Percentiles rank a stretch among this genome's conserved stretches.
Conservation (phyloP, 2,888 invertebrate species). For the Ormyrus nitidulus region DNA sequence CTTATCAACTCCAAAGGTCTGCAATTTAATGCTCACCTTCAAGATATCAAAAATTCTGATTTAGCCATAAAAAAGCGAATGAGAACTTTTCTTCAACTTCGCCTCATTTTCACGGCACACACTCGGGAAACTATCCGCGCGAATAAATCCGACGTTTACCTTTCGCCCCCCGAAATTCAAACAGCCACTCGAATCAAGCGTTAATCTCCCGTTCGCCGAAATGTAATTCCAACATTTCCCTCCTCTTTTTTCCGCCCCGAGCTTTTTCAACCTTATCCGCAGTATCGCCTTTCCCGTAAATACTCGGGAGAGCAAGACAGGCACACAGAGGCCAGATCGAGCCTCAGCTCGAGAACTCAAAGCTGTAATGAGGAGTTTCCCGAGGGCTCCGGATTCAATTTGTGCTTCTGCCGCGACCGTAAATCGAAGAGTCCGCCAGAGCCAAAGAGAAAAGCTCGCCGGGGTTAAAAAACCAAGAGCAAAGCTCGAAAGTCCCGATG, state of each 20-base stretch:
- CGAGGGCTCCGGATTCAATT: slow-evolving; percentile 33
- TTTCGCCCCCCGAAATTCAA: slow-evolving; percentile 1
- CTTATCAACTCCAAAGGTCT: too few relatives aligned
- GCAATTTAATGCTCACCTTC: too few relatives aligned
- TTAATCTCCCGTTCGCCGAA: slow-evolving; percentile 20
- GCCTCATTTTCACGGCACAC: too few relatives aligned
- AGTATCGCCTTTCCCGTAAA: slow-evolving; percentile 6
- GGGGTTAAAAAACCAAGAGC: background rate
- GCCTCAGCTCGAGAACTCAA: too few relatives aligned
- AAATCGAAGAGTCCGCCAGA: background rate
- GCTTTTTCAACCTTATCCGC: background rate
- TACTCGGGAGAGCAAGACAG: slow-evolving; percentile 22
- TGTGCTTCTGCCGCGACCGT: background rate
- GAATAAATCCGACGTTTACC: background rate
- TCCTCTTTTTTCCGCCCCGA: slow-evolving; percentile 14
- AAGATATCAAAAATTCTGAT: too few relatives aligned
- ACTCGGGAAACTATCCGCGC: too few relatives aligned
- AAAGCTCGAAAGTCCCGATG: background rate
- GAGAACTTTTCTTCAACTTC: too few relatives aligned
- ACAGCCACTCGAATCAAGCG: slow-evolving; percentile 17
- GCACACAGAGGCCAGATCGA: too few relatives aligned
- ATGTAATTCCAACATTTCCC: background rate
- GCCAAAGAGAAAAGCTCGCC: background rate
- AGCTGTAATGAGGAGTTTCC: slow-evolving; percentile 34
- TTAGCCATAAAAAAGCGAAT: too few relatives aligned